Conservation (phyloP, 2,888 invertebrate species). For the Xestobium rufovillosum region DNA sequence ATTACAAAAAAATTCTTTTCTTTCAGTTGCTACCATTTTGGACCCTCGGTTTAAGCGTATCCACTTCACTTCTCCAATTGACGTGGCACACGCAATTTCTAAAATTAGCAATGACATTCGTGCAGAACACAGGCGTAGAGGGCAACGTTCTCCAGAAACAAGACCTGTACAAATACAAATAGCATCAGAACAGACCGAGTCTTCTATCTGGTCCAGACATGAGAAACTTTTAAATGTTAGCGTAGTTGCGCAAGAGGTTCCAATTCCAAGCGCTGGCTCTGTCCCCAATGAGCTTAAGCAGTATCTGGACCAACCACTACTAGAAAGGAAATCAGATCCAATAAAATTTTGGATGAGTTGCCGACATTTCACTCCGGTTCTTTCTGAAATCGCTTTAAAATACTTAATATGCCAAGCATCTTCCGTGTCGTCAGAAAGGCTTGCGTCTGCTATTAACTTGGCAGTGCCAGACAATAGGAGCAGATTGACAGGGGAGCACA, state of each 20-base stretch:
- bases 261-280: no score
- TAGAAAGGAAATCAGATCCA: conserved; percentile 19
- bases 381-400: conserved; percentile 29
- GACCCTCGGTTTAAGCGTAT: conserved; percentile 25
- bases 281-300: conserved; percentile 30
- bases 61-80: no score
- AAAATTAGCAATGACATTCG: no score
- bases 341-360: conserved; percentile 16
- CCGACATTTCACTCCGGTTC: conserved; percentile 26
- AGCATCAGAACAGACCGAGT: no score
- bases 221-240: no score
- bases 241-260: no score
- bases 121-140: no score
- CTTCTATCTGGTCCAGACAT: no score
- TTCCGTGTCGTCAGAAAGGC: conserved; percentile 17
- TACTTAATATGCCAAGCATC: conserved; percentile 21
- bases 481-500: conserved; percentile 28
- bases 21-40: conserved; percentile 25
- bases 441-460: conserved; percentile 18
- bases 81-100: no score
- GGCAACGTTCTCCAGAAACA: no score
- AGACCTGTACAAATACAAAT: no score
- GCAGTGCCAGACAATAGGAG: conserved; percentile 26
- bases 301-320: conserved; percentile 25
- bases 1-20: conserved; percentile 16